phyloP scores from a whole-genome alignment of 1,140 invertebrate genomes.

The Drosophila grimshawi region DNA sequence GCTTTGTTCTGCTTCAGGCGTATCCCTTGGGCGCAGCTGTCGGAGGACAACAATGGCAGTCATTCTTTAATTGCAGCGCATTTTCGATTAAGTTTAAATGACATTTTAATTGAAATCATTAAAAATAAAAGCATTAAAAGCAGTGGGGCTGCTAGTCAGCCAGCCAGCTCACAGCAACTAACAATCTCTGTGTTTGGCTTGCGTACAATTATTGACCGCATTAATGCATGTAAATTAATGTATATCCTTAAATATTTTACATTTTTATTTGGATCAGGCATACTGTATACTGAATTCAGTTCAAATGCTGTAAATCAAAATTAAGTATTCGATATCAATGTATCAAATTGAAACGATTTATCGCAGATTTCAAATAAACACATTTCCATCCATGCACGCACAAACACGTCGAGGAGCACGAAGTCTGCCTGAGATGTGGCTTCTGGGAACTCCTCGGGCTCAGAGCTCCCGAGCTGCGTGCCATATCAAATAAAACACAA shows the following conservation, averaged over 20 bases:
- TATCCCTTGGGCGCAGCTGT: constrained; percentile 25
- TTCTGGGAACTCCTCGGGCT: constrained; percentile 32
- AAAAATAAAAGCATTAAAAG: constrained; percentile 26
- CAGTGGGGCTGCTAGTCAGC: constrained; percentile 29
- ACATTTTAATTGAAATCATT: constrained; percentile 57
- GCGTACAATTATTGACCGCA: constrained; percentile 26
- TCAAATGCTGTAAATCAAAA: constrained; percentile 9
- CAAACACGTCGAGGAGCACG: constrained; percentile 1
- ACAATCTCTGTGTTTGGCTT: constrained; percentile 5
- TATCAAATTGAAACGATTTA: constrained; percentile 62
- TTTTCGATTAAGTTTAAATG: constrained; percentile 55
- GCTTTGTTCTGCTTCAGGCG: constrained; percentile 1
- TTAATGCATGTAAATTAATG: constrained; percentile 24
- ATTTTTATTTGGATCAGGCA: too few relatives aligned
- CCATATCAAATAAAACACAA: constrained; percentile 44
- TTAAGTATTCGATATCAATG: constrained; percentile 43
- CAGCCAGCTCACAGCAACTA: constrained; percentile 4
- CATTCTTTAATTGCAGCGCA: constrained; percentile 23
- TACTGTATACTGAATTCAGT: not conserved
- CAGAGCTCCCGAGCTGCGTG: constrained; percentile 28
- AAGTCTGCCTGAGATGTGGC: constrained; percentile 51
- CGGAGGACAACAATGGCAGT: constrained; percentile 19
- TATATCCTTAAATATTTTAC: not conserved
- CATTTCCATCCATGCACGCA: constrained; percentile 14
- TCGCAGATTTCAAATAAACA: constrained; percentile 48